Conservation (phyloP, 2,113 vertebrate species). For the Pterophyllum scalare region DNA sequence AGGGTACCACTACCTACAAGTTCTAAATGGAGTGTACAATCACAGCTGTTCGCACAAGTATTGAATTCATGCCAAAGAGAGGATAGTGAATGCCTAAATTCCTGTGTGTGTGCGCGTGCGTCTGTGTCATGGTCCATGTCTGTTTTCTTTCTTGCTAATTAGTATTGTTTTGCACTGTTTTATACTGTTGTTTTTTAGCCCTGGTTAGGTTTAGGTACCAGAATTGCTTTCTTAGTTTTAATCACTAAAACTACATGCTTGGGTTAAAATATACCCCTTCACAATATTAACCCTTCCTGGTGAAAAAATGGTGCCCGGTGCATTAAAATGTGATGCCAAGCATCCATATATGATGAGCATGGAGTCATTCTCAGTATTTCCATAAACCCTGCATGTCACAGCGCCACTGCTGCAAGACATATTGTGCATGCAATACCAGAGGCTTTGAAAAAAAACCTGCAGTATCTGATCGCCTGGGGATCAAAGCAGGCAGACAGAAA, state of each 20-base stretch:
- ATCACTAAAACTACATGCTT: no score
- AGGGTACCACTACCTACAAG: background rate
- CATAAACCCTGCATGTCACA: background rate
- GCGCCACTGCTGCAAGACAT: background rate
- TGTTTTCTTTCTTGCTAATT: background rate
- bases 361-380: background rate
- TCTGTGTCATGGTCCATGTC: background rate
- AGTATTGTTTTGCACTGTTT: background rate
- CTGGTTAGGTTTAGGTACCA: background rate
- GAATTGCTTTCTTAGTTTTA: background rate
- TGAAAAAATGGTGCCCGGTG: no score
- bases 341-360: no score
- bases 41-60: background rate
- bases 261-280: no score
- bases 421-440: background rate
- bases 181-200: rapidly evolving
- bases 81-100: background rate
- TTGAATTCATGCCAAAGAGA: background rate
- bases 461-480: background rate
- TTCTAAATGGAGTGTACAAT: background rate
- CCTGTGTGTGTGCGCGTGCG: no score
- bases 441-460: background rate
- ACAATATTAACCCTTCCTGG: no score
- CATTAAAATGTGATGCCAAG: no score
- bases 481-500: background rate